Evolutionary conservation across 2,797 vertebrate species (phyloP).

Genomic region (Emydoidea blandingii): DNA sequence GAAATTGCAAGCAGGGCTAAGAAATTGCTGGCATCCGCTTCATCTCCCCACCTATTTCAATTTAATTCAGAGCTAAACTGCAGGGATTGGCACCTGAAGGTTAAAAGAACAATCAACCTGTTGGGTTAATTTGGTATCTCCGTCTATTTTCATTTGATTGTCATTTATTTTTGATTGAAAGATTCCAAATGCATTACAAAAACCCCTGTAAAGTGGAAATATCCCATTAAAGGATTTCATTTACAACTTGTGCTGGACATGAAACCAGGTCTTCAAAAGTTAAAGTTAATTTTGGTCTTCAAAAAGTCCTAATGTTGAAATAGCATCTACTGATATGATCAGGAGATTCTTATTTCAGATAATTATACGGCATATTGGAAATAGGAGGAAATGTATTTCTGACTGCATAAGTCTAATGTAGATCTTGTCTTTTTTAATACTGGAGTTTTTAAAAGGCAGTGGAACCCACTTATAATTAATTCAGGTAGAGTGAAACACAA

Average conservation of each 20-base stretch:
- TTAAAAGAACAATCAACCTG: constrained; percentile 46
- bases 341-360: constrained; percentile 25
- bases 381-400: constrained; percentile 7
- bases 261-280: constrained; percentile 14
- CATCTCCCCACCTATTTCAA: constrained; percentile 1
- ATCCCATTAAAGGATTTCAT: constrained; percentile 16
- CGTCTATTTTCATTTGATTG: constrained; percentile 49
- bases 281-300: constrained; percentile 39
- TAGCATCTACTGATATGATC: constrained; percentile 26
- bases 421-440: constrained; percentile 2
- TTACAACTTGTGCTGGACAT: constrained; percentile 19
- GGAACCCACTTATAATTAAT: background rate
- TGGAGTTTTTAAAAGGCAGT: constrained; percentile 37
- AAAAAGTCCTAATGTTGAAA: constrained; percentile 34
- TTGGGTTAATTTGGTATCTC: constrained; percentile 30
- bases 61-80: constrained; percentile 33
- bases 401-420: background rate
- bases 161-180: constrained; percentile 46
- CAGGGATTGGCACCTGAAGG: constrained; percentile 20
- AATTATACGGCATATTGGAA: constrained; percentile 22
- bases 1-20: background rate
- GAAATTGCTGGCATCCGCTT: background rate
- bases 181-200: constrained; percentile 32
- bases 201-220: constrained; percentile 37
- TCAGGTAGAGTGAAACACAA: background rate